These are phyloP conservation scores for Amyelois transitella DNA, from an alignment of 1,140 invertebrate genomes.

Conservation along the genomic window DNA sequence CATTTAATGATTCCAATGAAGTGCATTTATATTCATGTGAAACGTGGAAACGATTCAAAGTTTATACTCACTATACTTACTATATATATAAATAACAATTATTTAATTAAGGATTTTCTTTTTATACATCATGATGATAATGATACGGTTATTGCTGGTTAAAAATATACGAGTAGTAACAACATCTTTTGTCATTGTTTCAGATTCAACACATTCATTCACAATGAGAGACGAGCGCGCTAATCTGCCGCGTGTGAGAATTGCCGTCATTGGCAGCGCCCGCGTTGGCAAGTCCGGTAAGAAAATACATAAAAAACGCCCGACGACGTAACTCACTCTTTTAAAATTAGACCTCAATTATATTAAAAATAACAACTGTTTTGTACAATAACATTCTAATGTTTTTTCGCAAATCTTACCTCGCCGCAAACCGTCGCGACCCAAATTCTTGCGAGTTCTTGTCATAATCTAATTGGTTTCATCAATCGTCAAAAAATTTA, in stretches of 20 bases:
- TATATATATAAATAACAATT: too few relatives aligned
- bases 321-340: not conserved
- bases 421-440: slow-evolving; percentile 32
- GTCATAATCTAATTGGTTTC: slow-evolving; percentile 40
- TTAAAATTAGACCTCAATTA: not conserved
- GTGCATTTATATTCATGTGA: too few relatives aligned
- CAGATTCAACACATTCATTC: slow-evolving; percentile 40
- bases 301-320: slow-evolving; percentile 15
- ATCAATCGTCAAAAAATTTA: not conserved
- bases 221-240: slow-evolving; percentile 77
- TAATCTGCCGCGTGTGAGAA: slow-evolving; percentile 76
- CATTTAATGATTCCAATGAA: too few relatives aligned
- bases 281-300: slow-evolving; percentile 86
- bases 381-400: slow-evolving; percentile 7
- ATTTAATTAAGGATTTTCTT: too few relatives aligned
- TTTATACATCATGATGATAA: too few relatives aligned
- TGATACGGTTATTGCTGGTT: too few relatives aligned
- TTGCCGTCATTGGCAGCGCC: slow-evolving; percentile 82
- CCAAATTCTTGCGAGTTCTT: slow-evolving; percentile 38
- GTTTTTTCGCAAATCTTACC: slow-evolving; percentile 14
- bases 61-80: too few relatives aligned
- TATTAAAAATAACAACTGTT: slow-evolving; percentile 11
- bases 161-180: too few relatives aligned
- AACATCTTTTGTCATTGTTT: slow-evolving; percentile 37
- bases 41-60: too few relatives aligned